Percentiles rank a stretch among this genome's conserved stretches.
phyloP scores from a whole-genome alignment of 2,113 vertebrate species.

The Cyanoramphus novaezelandiae region DNA sequence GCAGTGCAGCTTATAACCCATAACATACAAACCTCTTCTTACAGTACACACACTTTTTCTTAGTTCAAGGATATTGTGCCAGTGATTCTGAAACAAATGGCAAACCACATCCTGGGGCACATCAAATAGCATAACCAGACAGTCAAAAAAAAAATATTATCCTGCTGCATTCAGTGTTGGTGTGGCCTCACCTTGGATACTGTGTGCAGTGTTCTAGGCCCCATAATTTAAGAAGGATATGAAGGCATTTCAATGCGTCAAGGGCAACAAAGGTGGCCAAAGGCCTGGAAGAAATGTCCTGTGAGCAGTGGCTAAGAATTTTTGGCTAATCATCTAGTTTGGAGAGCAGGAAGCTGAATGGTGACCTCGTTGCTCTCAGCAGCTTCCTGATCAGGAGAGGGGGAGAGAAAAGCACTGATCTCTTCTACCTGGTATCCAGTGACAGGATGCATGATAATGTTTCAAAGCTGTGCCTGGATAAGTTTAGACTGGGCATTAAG shows the following conservation, averaged over 20 bases:
- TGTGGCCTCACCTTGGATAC: background rate
- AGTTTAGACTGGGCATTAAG: background rate
- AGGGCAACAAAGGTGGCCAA: background rate
- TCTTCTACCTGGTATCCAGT: background rate
- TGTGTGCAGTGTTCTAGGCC: background rate
- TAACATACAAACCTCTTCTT: background rate
- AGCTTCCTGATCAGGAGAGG: no score
- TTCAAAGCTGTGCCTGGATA: background rate
- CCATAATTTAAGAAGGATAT: background rate
- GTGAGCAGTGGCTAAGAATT: background rate
- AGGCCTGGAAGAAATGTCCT: background rate
- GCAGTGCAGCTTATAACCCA: background rate
- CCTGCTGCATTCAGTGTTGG: fast-evolving
- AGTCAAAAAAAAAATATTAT: background rate
- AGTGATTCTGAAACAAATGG: background rate
- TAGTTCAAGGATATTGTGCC: background rate
- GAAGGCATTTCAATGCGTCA: background rate
- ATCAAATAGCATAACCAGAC: background rate
- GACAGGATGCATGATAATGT: background rate
- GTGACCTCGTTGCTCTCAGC: fast-evolving
- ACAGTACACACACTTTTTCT: background rate
- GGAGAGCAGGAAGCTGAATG: background rate
- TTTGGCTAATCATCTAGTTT: background rate
- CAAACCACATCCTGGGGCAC: background rate
- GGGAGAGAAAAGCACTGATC: background rate